phyloP scores from a whole-genome alignment of 2,888 invertebrate species.

The Meteorus cinctellus region DNA sequence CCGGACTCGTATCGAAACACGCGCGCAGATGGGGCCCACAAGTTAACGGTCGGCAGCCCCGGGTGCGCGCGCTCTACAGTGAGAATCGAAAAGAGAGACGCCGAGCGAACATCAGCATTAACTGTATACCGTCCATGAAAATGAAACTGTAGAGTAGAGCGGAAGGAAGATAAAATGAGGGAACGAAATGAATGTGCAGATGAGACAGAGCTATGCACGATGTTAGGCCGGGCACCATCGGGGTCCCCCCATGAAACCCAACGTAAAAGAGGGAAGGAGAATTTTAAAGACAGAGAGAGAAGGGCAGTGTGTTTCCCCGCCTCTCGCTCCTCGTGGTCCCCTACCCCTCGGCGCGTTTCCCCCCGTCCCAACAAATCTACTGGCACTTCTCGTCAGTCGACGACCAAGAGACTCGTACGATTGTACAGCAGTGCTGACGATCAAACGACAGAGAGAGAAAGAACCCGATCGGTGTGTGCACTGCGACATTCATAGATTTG shows the following conservation, averaged over 20 bases:
- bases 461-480: too few species aligned
- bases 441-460: conserved; percentile 40
- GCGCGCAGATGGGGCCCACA: conserved; percentile 33
- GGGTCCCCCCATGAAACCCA: conserved; percentile 28
- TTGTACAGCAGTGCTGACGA: conserved; percentile 44
- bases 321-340: conserved; percentile 32
- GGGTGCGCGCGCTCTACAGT: conserved; percentile 5
- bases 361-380: conserved; percentile 54
- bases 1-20: background rate
- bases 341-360: conserved; percentile 49
- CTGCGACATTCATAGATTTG: too few species aligned
- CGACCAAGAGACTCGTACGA: conserved; percentile 58
- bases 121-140: conserved; percentile 42
- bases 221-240: background rate
- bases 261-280: conserved; percentile 23
- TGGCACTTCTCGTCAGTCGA: conserved; percentile 62
- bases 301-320: conserved; percentile 35
- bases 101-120: conserved; percentile 5
- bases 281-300: conserved; percentile 18
- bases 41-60: conserved; percentile 30
- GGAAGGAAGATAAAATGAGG: conserved; percentile 40
- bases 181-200: conserved; percentile 36
- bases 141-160: conserved; percentile 43
- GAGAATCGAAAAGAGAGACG: conserved; percentile 13
- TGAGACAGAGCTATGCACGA: conserved; percentile 20